phyloP scores from a whole-genome alignment of 2,113 vertebrate genomes.

The Copsychus sechellarum region DNA sequence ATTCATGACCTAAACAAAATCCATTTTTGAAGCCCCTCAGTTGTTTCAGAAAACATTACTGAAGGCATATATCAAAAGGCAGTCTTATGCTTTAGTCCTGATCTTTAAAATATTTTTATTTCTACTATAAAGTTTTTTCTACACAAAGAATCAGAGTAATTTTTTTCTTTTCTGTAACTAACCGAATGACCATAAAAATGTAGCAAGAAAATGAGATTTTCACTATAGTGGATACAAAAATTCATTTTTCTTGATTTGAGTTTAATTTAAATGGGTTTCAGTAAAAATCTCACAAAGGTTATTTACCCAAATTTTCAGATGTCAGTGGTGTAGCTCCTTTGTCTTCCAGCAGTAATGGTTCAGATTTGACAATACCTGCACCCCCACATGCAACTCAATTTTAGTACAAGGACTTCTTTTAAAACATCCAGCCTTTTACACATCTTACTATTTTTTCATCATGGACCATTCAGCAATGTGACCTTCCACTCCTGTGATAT shows the following conservation, averaged over 20 bases:
- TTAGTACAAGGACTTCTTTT: background rate
- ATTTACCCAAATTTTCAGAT: background rate
- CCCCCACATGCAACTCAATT: background rate
- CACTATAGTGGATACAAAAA: background rate
- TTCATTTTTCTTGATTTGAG: background rate
- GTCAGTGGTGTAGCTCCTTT: background rate
- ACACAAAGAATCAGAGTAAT: background rate
- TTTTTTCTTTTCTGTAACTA: background rate
- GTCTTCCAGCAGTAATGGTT: background rate
- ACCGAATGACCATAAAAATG: background rate
- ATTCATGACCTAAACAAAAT: slow-evolving; percentile 40
- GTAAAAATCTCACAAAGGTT: background rate
- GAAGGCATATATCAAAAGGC: slow-evolving; percentile 19
- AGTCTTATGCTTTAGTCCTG: background rate
- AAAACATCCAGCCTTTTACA: background rate
- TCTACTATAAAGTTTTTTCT: background rate
- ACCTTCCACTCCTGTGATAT: background rate
- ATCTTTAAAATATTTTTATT: background rate
- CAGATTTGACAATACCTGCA: background rate
- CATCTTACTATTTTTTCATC: background rate
- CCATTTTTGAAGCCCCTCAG: background rate
- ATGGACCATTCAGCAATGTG: background rate
- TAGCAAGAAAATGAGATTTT: background rate
- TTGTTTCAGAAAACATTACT: slow-evolving; percentile 23
- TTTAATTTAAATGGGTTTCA: background rate